These are phyloP conservation scores for Chloropsis hardwickii DNA, from an alignment of 2,113 vertebrate species.

Conservation along the genomic window DNA sequence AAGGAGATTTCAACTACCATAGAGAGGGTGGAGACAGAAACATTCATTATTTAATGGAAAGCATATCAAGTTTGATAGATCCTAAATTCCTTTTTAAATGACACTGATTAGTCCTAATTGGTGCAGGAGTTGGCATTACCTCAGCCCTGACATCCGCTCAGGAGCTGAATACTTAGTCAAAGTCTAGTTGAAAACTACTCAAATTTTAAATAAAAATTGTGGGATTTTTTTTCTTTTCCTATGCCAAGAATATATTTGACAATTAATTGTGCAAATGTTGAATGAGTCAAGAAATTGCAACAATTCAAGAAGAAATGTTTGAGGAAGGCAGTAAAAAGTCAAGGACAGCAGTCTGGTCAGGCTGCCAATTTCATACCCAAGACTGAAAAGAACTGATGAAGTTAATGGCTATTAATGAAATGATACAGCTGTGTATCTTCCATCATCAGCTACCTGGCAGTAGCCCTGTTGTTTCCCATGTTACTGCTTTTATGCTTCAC, in stretches of 20 bases:
- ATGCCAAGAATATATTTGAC: background rate
- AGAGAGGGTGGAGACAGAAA: background rate
- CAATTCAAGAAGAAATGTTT: background rate
- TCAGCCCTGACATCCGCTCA: background rate
- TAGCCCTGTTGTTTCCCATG: background rate
- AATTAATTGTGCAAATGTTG: background rate
- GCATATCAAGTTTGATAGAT: background rate
- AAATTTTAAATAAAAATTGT: background rate
- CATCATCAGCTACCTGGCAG: background rate
- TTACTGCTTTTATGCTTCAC: background rate
- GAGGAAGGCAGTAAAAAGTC: background rate
- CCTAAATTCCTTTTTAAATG: background rate
- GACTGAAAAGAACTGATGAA: background rate
- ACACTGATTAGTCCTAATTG: background rate
- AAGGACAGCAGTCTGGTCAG: background rate
- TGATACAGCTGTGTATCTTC: fast-evolving
- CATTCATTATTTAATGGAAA: background rate
- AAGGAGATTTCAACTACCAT: background rate
- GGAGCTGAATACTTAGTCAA: background rate
- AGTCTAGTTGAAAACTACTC: background rate
- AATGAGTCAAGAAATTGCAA: background rate
- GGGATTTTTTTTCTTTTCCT: fast-evolving
- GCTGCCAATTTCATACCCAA: background rate
- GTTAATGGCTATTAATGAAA: background rate
- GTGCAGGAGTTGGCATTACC: background rate